Base-by-base conservation (phyloP, 2,113 vertebrate species). In the Datnioides undecimradiatus region DNA sequence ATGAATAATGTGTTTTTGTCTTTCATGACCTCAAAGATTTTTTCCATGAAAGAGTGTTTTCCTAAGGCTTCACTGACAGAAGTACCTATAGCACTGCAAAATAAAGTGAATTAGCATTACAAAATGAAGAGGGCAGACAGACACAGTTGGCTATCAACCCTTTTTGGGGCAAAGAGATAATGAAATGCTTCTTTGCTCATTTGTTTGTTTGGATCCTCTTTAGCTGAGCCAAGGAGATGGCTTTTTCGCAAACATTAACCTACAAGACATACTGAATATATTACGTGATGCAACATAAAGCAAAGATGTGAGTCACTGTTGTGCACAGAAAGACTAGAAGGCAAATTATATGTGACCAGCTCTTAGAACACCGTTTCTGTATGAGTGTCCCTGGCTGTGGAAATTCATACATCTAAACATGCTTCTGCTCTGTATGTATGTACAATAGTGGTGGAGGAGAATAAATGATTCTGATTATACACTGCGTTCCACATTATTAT, bases 81-180 rank as follows among this genome's bases (percentile, higher is more conserved):
- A 54, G 51, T 17, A 54, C 38, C 29, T 25, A 9, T 25, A 62
- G 12, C 21, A n/a, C 29, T 60, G 49, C 14, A 31, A 57, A 69
- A 25, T 67, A 63, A 58, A 55, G 31, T 57, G 31, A 54, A 65
- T 75, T 40, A 54, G 58, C 59, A 60, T 76, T 1, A n/a, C 19
- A 69, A 71, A 71, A 25, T 5, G 9, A 8, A n/a, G 14, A 57
- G 17, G 43, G 21, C 8, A 27, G 49, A 49, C 8, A 49, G 10
- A 45, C n/a, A n/a, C n/a, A 54, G 36, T 34, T 57, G 58, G 13
- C 38, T 25, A 17, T 21, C 27, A 72, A 23, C 16, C 43, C 25
- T 10, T 6, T 6, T 6, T 46, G 46, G n/a, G 16, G 10, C 4
- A 16, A 17, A 27, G 46, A 63, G 54, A 72, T 29, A 65, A 72